phyloP scores from a whole-genome alignment of 2,113 vertebrate genomes.

The Bujurquina vittata region DNA sequence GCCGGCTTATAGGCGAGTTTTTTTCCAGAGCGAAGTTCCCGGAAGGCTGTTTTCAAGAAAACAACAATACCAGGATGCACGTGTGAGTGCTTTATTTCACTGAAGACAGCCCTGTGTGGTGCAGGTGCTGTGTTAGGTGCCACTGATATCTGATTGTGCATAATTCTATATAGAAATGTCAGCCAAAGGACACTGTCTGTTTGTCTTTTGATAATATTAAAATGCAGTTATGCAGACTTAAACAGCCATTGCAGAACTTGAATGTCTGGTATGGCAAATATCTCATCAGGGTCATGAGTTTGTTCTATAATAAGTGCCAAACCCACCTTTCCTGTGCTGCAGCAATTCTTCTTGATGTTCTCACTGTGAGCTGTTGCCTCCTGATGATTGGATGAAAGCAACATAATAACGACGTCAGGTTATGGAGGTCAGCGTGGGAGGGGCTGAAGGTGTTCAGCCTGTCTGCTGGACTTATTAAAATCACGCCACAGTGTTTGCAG shows the following conservation, averaged over 20 bases:
- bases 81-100: neutral
- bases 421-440: neutral
- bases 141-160: neutral
- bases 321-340: neutral
- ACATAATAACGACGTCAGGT: neutral
- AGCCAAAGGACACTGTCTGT: accelerated
- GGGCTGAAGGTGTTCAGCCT: neutral
- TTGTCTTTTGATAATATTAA: neutral
- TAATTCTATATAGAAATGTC: neutral
- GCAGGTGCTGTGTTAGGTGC: neutral
- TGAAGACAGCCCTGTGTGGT: neutral
- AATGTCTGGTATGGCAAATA: neutral
- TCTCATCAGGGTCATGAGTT: neutral
- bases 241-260: neutral
- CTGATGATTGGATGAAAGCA: neutral
- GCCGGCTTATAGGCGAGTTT: constrained; percentile 1
- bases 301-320: neutral
- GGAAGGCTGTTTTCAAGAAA: neutral
- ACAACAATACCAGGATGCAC: neutral
- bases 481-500: neutral
- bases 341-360: neutral
- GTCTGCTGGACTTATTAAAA: neutral
- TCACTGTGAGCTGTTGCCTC: neutral
- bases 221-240: neutral
- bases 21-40: neutral